Conservation (phyloP, 1,140 invertebrate genomes). For the Ceratitis capitata region DNA sequence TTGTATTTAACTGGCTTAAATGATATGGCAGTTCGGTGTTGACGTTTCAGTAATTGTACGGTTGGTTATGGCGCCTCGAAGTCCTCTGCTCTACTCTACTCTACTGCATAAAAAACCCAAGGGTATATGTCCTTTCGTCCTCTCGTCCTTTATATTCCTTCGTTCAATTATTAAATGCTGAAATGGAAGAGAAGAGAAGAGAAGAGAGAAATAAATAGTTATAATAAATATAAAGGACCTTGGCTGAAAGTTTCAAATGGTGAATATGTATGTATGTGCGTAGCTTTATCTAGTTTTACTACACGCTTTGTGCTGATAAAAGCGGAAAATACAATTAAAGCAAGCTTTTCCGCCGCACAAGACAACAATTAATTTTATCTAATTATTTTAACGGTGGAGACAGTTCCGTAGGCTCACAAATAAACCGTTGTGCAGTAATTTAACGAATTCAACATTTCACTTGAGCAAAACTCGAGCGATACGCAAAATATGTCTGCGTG, state of each 20-base stretch:
- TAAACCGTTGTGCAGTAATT: neutral
- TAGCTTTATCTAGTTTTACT: neutral
- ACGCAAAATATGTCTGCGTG: too few species aligned
- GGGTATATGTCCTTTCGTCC: neutral
- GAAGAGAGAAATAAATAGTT: constrained; percentile 11
- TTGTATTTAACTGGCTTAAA: neutral
- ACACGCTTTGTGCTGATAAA: neutral
- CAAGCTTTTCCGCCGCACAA: neutral
- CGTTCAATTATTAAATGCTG: neutral
- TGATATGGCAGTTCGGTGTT: constrained; percentile 9
- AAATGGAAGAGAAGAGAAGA: too few species aligned
- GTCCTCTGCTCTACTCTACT: neutral
- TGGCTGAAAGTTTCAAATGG: too few species aligned
- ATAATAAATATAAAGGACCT: neutral
- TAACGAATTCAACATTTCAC: neutral
- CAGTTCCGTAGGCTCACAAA: neutral
- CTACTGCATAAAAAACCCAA: too few species aligned
- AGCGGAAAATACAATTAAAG: neutral
- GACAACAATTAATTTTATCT: constrained; percentile 3
- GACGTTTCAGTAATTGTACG: neutral
- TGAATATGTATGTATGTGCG: neutral
- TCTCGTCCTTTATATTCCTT: neutral
- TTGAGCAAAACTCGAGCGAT: neutral
- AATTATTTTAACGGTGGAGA: neutral
- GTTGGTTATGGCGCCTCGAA: neutral